Base-by-base conservation (phyloP, 1,140 invertebrate genomes). In the Zaprionus tsacasi region DNA sequence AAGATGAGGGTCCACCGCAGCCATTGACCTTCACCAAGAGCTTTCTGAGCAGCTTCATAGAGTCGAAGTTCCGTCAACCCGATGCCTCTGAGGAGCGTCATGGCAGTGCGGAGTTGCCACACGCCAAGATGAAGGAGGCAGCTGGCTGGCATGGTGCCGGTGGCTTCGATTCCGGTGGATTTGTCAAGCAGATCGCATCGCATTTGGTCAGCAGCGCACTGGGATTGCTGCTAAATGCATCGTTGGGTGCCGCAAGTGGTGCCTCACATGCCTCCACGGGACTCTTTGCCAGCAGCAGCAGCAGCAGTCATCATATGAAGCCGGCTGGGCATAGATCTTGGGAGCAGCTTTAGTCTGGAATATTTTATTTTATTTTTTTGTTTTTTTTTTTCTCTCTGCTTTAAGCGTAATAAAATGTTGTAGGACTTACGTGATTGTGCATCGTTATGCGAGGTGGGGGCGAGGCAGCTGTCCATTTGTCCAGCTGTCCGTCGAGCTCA, bases 1-100 rank as follows among this genome's bases (percentile, higher is more conserved):
- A 92, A 27, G 91, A 92, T 10, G 92, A 92, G 35, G 91, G 91
- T 13, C 83, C 79, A 0, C 82, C 87, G 3, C 85, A 91, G 36
- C 92, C 92, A 6, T 50, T 83, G n/a, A 60, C 82, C 6, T 92
- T 92, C 6, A 66, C 87, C 40, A 79, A 87, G 59, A 92, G 78
- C 52, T 79, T 92, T 3, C 48, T 92, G 0, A 81, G 66, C 52
- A 81, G 80, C 38, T 92, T 92, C 17, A 27, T 85, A 11, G 83
- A 92, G 56, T 79, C 91, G 0, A 92, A 91, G 56, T 81, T 87
- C 48, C 78, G 88, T 0, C 79, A 71, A 0, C 59, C 40, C 4
- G 88, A 88, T 10, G 73, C 50, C 0, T 70, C 76, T 0, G 87
- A 86, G 21, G 82, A 85, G 43, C 69, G 79, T 3, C 85, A 92